Percentiles rank a stretch among this genome's conserved stretches.
These are phyloP conservation scores for Notolabrus celidotus DNA, from an alignment of 2,797 vertebrate genomes.

Conservation along the genomic window DNA sequence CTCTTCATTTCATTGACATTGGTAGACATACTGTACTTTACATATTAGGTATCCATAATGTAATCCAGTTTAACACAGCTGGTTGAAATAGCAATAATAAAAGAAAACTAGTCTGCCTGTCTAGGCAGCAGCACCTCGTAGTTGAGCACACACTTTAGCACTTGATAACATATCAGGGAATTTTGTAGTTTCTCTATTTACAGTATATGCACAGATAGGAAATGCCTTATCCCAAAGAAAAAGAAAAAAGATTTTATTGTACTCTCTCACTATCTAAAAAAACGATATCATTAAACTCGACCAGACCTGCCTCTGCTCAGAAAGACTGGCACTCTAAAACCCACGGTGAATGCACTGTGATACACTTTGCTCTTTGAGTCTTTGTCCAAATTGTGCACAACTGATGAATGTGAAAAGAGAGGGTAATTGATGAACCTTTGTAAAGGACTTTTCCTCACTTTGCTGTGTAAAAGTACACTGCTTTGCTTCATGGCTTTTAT, in stretches of 20 bases:
- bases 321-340: constrained; percentile 86
- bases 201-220: constrained; percentile 82
- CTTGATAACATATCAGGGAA: constrained; percentile 86
- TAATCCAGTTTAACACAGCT: constrained; percentile 73
- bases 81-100: constrained; percentile 86
- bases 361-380: constrained; percentile 82
- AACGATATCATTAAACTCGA: constrained; percentile 51
- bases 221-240: constrained; percentile 88
- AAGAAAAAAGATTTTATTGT: constrained; percentile 51
- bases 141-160: constrained; percentile 80
- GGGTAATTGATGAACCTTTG: constrained; percentile 88
- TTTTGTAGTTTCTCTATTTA: constrained; percentile 82
- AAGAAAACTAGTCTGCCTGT: constrained; percentile 58
- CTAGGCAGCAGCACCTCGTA: constrained; percentile 71
- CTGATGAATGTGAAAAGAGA: constrained; percentile 95
- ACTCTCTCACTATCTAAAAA: constrained; percentile 47
- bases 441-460: constrained; percentile 94
- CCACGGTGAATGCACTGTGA: constrained; percentile 90
- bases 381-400: constrained; percentile 86
- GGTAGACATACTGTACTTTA: constrained; percentile 46
- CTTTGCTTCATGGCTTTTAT: constrained; percentile 99
- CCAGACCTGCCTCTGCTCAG: constrained; percentile 64
- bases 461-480: constrained; percentile 97
- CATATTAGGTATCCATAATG: constrained; percentile 61
- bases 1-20: constrained; percentile 57